These are phyloP conservation scores for Chelonia mydas DNA, from an alignment of 2,797 vertebrate species.

Conservation along the genomic window DNA sequence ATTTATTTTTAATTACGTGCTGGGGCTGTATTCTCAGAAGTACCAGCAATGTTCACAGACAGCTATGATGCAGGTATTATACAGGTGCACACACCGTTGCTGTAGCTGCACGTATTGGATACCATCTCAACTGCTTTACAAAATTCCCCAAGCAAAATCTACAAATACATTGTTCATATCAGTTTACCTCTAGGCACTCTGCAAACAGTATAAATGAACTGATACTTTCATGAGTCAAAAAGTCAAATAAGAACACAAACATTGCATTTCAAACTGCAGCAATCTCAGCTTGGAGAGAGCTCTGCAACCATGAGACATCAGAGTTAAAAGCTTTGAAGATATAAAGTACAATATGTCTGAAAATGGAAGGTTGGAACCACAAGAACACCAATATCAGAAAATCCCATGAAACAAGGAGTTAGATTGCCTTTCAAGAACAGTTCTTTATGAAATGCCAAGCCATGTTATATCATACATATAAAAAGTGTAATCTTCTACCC, in stretches of 20 bases:
- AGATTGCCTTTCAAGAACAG: not conserved
- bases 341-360: not conserved
- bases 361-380: not conserved
- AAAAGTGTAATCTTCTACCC: not conserved
- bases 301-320: accelerated
- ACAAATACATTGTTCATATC: not conserved
- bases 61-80: not conserved
- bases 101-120: not conserved
- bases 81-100: not conserved
- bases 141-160: not conserved
- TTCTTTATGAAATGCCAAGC: not conserved
- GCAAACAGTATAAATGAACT: not conserved
- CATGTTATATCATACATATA: not conserved
- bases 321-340: not conserved
- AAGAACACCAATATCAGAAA: not conserved
- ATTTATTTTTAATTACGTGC: not conserved
- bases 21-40: not conserved
- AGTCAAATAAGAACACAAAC: not conserved
- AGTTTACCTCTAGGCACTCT: not conserved
- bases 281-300: not conserved
- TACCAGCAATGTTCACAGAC: not conserved
- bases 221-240: not conserved
- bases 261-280: not conserved
- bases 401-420: not conserved
- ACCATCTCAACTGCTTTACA: slow-evolving; percentile 1